Conservation (phyloP, 2,797 vertebrate genomes). For the Harpagifer antarcticus region DNA sequence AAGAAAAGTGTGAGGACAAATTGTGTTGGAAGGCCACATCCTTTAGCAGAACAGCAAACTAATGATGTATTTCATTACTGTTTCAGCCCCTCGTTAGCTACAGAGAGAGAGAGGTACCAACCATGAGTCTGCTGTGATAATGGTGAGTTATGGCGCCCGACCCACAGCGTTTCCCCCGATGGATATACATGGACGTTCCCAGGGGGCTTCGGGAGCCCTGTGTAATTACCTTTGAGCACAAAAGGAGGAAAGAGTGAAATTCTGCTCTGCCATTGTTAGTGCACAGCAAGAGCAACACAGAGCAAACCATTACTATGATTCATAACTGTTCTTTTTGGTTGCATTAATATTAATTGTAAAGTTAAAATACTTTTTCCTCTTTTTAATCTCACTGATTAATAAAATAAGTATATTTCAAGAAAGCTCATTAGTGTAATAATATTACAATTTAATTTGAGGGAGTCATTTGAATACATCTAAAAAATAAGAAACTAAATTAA, state of each 20-base stretch:
- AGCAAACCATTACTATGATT: background rate
- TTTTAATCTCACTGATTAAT: background rate
- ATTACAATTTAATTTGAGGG: background rate
- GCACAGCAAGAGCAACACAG: conserved; percentile 6
- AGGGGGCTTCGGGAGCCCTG: conserved; percentile 42
- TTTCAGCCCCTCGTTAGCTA: conserved; percentile 64
- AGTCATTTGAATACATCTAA: background rate
- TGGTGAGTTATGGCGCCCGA: conserved; percentile 79
- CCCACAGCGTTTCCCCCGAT: conserved; percentile 43
- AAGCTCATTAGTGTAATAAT: background rate
- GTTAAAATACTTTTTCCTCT: background rate
- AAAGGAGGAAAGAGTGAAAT: conserved; percentile 35
- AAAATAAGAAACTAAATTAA: background rate
- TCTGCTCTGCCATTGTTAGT: conserved; percentile 62
- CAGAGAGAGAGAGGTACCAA: conserved; percentile 51
- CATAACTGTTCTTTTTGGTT: background rate
- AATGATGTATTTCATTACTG: conserved; percentile 71
- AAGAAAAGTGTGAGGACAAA: conserved; percentile 50
- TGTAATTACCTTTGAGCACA: conserved; percentile 69
- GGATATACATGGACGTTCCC: conserved; percentile 69
- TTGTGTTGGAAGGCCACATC: conserved; percentile 45
- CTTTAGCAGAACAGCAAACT: conserved; percentile 51
- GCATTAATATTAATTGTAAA: conserved; percentile 9
- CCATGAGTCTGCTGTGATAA: conserved; percentile 78
- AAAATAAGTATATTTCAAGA: background rate